A percentile compares a stretch with the other conserved stretches of the same genome.
phyloP scores from a whole-genome alignment of 1,140 invertebrate genomes.

The Hydropsyche tenuis region DNA sequence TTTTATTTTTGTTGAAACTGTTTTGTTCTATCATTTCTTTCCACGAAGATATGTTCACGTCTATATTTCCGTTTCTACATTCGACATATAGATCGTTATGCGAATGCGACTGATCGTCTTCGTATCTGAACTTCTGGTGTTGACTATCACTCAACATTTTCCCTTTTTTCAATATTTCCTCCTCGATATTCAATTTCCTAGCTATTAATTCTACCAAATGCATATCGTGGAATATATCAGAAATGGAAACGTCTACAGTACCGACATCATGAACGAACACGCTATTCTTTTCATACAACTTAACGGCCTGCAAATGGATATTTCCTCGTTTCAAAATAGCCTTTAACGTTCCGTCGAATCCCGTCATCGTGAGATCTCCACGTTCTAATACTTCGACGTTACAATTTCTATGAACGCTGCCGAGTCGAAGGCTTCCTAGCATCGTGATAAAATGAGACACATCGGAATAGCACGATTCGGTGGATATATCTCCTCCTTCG shows the following conservation, averaged over 20 bases:
- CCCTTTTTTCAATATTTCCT: constrained; percentile 58
- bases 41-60: constrained; percentile 54
- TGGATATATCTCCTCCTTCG: constrained; percentile 57
- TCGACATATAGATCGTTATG: constrained; percentile 58
- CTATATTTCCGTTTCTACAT: constrained; percentile 62
- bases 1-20: not conserved
- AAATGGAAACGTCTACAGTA: constrained; percentile 58
- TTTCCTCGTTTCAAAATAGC: constrained; percentile 61
- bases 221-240: constrained; percentile 58
- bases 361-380: constrained; percentile 59
- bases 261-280: constrained; percentile 63
- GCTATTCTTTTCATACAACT: constrained; percentile 59
- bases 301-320: constrained; percentile 59
- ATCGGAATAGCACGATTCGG: constrained; percentile 62
- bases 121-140: constrained; percentile 59
- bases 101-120: constrained; percentile 53
- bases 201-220: constrained; percentile 61
- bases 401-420: constrained; percentile 57
- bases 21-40: constrained; percentile 40
- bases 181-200: constrained; percentile 59
- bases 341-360: constrained; percentile 59
- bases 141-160: constrained; percentile 60
- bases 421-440: constrained; percentile 58
- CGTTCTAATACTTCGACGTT: constrained; percentile 60
- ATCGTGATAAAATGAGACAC: constrained; percentile 60